phyloP scores from a whole-genome alignment of 2,888 invertebrate species.

The Carterocephalus palaemon region DNA sequence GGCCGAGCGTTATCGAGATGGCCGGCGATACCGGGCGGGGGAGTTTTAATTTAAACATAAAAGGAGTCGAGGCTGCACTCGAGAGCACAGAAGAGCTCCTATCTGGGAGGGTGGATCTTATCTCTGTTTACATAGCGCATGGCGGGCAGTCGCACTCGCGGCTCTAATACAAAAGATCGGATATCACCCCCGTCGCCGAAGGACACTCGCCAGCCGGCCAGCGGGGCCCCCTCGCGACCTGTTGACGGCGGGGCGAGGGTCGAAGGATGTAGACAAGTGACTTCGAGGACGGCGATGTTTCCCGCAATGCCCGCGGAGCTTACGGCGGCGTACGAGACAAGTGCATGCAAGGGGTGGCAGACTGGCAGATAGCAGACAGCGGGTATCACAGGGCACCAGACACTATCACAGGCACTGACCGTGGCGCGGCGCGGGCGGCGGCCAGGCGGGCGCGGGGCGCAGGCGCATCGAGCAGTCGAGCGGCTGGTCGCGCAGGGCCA shows the following conservation, averaged over 20 bases:
- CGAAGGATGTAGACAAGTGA: too few species aligned
- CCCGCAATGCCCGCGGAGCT: too few species aligned
- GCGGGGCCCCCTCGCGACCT: too few species aligned
- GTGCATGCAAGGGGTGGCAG: constrained; percentile 48
- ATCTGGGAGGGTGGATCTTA: constrained; percentile 15
- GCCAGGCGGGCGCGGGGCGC: constrained; percentile 68
- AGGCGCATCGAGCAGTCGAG: constrained; percentile 85
- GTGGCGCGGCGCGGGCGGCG: constrained; percentile 54
- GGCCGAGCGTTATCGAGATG: too few species aligned
- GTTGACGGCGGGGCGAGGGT: too few species aligned
- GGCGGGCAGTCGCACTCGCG: constrained; percentile 29
- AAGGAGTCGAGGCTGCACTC: constrained; percentile 10
- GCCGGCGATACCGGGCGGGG: too few species aligned
- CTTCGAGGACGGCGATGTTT: too few species aligned
- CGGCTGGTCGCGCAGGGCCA: constrained; percentile 82
- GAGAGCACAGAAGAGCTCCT: constrained; percentile 8
- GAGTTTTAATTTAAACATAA: constrained; percentile 22
- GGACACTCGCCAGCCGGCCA: constrained; percentile 22
- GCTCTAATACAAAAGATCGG: constrained; percentile 36
- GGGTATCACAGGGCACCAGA: too few species aligned
- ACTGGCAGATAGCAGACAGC: too few species aligned
- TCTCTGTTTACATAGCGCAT: constrained; percentile 24
- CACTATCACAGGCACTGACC: constrained; percentile 57
- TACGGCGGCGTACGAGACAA: too few species aligned
- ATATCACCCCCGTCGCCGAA: constrained; percentile 30